A percentile compares a stretch with the other conserved stretches of the same genome.
phyloP scores from a whole-genome alignment of 2,888 invertebrate genomes.

The Ametastegia equiseti region DNA sequence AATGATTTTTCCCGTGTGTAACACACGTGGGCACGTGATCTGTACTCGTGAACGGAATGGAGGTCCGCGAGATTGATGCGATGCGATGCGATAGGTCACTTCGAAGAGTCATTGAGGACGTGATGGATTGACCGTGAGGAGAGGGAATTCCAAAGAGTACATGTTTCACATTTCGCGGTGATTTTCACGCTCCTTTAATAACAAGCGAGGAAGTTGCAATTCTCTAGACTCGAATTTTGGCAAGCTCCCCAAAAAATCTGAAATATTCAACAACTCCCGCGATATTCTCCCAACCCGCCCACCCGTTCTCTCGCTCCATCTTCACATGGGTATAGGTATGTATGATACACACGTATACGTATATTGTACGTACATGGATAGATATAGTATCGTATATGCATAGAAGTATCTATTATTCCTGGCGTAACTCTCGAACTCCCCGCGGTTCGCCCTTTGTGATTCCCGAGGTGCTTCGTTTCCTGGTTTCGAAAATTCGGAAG shows the following conservation, averaged over 20 bases:
- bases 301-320: not conserved
- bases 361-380: constrained; percentile 5
- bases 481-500: constrained; percentile 12
- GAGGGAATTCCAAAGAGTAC: too few species aligned
- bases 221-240: not conserved
- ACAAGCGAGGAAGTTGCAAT: not conserved
- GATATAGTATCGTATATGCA: constrained; percentile 20
- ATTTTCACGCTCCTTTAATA: not conserved
- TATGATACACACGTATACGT: not conserved
- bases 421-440: constrained; percentile 25
- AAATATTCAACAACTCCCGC: not conserved
- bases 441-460: constrained; percentile 18
- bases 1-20: not conserved
- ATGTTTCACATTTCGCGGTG: not conserved
- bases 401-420: constrained; percentile 13
- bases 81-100: not conserved
- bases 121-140: not conserved
- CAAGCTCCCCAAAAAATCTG: not conserved
- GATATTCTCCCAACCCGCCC: not conserved
- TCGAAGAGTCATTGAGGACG: not conserved
- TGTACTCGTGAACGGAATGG: not conserved
- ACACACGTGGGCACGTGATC: not conserved
- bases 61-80: not conserved
- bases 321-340: not conserved
- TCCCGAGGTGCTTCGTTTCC: constrained; percentile 13